Conservation (phyloP, 37 sponge, comb jelly and placozoan genomes). For the Bolinopsis microptera region DNA sequence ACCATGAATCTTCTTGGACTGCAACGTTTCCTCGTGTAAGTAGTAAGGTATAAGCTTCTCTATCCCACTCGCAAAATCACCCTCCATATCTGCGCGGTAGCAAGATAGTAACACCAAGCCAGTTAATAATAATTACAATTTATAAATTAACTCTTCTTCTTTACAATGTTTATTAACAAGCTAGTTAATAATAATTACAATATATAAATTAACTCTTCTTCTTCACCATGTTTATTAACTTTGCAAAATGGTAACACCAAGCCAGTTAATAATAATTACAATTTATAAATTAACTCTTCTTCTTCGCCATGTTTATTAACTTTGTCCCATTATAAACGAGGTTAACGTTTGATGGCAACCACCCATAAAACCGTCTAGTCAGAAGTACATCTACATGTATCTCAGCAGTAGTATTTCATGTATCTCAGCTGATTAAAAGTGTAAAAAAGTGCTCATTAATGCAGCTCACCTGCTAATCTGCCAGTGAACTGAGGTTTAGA, state of each 20-base stretch:
- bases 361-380: too few species aligned
- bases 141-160: too few species aligned
- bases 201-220: neutral
- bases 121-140: too few species aligned
- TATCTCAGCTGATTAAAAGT: too few species aligned
- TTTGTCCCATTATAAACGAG: neutral
- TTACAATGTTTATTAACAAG: neutral
- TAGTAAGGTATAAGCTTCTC: conserved; percentile 73
- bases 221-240: neutral
- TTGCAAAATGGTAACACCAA: neutral
- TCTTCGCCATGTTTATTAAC: neutral
- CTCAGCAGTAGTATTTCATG: too few species aligned
- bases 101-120: neutral
- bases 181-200: neutral
- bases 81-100: conserved; percentile 81
- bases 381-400: too few species aligned
- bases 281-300: too few species aligned
- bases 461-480: conserved; percentile 75
- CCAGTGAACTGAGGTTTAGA: conserved; percentile 77
- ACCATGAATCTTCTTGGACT: conserved; percentile 88
- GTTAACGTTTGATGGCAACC: too few species aligned
- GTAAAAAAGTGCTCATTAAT: too few species aligned
- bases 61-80: conserved; percentile 74
- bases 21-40: conserved; percentile 74
- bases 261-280: too few species aligned